Evolutionary conservation across 2,797 vertebrate genomes (phyloP).

Genomic region (Setipinna tenuifilis): DNA sequence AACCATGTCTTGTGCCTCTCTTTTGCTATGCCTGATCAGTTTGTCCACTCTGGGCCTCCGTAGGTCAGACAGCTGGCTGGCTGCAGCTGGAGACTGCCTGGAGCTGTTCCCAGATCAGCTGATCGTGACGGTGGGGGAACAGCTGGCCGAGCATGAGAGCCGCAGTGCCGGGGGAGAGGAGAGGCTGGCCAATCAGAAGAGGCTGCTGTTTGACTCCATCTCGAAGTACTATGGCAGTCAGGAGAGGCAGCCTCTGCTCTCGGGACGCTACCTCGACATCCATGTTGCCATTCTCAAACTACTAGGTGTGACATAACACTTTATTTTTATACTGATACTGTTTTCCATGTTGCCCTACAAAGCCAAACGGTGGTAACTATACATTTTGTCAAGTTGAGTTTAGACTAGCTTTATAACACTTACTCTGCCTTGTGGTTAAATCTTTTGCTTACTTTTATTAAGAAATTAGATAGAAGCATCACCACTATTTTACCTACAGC

Average conservation of each 20-base stretch:
- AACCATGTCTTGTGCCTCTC: no score
- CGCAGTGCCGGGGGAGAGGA: conserved; percentile 47
- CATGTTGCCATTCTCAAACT: conserved; percentile 79
- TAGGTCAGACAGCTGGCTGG: conserved; percentile 83
- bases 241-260: conserved; percentile 78
- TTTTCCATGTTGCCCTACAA: no score
- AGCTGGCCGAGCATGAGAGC: conserved; percentile 69
- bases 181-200: conserved; percentile 71
- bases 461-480: no score
- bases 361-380: no score
- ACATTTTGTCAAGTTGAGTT: no score
- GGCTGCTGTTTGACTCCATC: conserved; percentile 83
- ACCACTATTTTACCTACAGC: no score
- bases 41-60: not conserved
- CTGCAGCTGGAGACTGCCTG: conserved; percentile 82
- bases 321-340: no score
- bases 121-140: conserved; percentile 80
- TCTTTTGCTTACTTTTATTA: no score
- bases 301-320: conserved; percentile 73
- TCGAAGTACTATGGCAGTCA: conserved; percentile 83
- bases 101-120: conserved; percentile 87
- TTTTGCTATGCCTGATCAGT: not conserved
- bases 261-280: conserved; percentile 76
- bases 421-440: no score
- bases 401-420: no score